These are phyloP conservation scores for Dryobota labecula DNA, from an alignment of 2,888 invertebrate genomes.

Conservation along the genomic window DNA sequence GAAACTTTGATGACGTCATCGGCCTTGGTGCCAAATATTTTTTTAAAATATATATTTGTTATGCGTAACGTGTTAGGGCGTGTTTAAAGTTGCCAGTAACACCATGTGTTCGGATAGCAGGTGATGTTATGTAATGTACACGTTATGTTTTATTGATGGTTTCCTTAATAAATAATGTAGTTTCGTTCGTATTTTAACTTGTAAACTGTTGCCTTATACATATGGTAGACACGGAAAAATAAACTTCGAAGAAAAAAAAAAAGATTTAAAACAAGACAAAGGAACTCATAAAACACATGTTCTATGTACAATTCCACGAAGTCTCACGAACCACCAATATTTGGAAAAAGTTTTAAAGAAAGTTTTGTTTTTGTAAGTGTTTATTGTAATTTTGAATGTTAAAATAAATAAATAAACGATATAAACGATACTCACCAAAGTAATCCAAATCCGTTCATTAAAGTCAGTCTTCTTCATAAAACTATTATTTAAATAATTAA, in stretches of 20 bases:
- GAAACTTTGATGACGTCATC: conserved; percentile 66
- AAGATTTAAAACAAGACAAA: not conserved
- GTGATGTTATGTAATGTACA: conserved; percentile 49
- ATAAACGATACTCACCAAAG: conserved; percentile 90
- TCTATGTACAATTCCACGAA: conserved; percentile 8
- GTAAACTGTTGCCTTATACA: conserved; percentile 36
- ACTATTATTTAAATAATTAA: conserved; percentile 61
- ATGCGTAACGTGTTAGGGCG: conserved; percentile 46
- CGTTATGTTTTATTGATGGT: conserved; percentile 43
- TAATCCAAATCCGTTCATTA: conserved; percentile 89
- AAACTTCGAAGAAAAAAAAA: not conserved
- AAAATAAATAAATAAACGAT: too few species aligned
- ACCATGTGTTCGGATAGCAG: conserved; percentile 58
- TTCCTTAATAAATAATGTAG: conserved; percentile 35
- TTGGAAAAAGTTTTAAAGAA: too few species aligned
- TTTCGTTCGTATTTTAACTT: conserved; percentile 12
- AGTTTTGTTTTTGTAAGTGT: too few species aligned
- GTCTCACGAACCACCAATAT: conserved; percentile 1
- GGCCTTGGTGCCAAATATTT: conserved; percentile 44
- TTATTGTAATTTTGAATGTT: too few species aligned
- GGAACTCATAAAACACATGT: conserved; percentile 3
- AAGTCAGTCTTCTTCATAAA: conserved; percentile 74
- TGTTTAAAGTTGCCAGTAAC: conserved; percentile 41
- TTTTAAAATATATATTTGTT: conserved; percentile 17
- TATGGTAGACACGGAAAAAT: conserved; percentile 38